A percentile compares a stretch with the other conserved stretches of the same genome.
Conservation (phyloP, 1,140 invertebrate genomes). For the Drosophila tani region DNA sequence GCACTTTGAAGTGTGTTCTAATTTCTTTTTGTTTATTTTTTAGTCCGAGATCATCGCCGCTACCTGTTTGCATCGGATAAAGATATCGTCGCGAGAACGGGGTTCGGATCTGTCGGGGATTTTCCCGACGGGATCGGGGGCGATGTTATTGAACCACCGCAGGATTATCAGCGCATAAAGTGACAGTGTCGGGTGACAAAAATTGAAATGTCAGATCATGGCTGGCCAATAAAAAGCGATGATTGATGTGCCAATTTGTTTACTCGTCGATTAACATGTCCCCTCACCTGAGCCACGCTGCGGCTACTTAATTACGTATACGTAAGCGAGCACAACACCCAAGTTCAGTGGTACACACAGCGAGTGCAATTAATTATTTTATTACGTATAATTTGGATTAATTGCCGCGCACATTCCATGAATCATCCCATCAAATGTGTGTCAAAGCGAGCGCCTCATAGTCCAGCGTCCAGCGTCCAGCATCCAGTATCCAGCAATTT, state of each 20-base stretch:
- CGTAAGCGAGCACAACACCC: slow-evolving; percentile 10
- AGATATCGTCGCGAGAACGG: not conserved
- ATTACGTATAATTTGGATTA: slow-evolving; percentile 71
- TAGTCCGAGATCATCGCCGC: not conserved
- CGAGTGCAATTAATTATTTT: slow-evolving; percentile 70
- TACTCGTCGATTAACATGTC: slow-evolving; percentile 43
- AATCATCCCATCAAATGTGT: slow-evolving; percentile 65
- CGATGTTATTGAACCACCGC: slow-evolving; percentile 35
- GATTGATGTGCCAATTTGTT: slow-evolving; percentile 60
- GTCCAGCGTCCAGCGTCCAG: slow-evolving; percentile 37
- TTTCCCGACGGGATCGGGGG: slow-evolving; percentile 23
- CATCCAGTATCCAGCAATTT: slow-evolving; percentile 41
- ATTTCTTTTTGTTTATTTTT: slow-evolving; percentile 28
- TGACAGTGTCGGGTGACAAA: slow-evolving; percentile 32
- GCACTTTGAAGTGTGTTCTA: slow-evolving; percentile 42
- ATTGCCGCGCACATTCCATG: slow-evolving; percentile 56
- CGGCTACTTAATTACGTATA: slow-evolving; percentile 39
- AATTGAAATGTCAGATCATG: slow-evolving; percentile 50
- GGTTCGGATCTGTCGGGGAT: slow-evolving; percentile 18
- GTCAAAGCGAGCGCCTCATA: slow-evolving; percentile 59
- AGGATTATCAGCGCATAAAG: slow-evolving; percentile 39
- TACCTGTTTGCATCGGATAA: slow-evolving; percentile 21
- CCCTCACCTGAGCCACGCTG: not conserved
- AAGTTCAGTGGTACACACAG: slow-evolving; percentile 79
- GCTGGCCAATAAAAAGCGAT: slow-evolving; percentile 34